Evolutionary conservation across 2,888 invertebrate genomes (phyloP).

Genomic region (Zaprionus lineosus): DNA sequence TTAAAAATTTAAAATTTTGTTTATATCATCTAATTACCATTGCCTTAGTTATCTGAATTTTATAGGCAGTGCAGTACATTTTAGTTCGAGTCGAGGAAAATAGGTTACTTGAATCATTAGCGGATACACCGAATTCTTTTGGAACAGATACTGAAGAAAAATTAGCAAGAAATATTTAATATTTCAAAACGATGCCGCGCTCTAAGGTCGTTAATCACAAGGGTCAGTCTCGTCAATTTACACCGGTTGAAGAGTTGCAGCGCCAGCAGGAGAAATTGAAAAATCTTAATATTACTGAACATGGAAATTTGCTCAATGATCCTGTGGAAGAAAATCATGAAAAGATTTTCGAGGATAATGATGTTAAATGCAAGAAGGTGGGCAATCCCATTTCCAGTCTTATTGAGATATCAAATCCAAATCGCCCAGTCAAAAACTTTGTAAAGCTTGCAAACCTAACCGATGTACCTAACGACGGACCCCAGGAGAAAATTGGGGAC

Average conservation of each 20-base stretch:
- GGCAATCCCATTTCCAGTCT: conserved; percentile 21
- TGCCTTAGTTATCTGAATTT: not conserved
- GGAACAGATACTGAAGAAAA: not conserved
- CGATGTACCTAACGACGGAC: not conserved
- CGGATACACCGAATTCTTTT: not conserved
- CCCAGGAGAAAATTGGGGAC: not conserved
- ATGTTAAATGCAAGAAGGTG: not conserved
- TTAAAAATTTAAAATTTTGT: no score
- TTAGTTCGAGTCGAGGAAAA: no score
- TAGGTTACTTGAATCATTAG: not conserved
- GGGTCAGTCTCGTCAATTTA: conserved; percentile 46
- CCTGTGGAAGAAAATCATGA: no score
- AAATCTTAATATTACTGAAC: not conserved
- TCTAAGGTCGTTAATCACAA: conserved; percentile 41
- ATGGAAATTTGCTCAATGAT: no score
- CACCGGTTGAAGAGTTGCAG: conserved; percentile 40
- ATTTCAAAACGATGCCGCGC: conserved; percentile 41
- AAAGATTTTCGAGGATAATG: not conserved
- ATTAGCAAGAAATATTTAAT: not conserved
- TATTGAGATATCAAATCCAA: conserved; percentile 49
- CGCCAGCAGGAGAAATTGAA: conserved; percentile 13
- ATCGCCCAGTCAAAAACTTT: conserved; percentile 26
- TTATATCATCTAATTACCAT: no score
- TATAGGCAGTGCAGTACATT: not conserved
- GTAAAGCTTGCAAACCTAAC: not conserved